These are phyloP conservation scores for Gorilla gorilla DNA, from an alignment of 2,113 vertebrate species.

Conservation along the genomic window DNA sequence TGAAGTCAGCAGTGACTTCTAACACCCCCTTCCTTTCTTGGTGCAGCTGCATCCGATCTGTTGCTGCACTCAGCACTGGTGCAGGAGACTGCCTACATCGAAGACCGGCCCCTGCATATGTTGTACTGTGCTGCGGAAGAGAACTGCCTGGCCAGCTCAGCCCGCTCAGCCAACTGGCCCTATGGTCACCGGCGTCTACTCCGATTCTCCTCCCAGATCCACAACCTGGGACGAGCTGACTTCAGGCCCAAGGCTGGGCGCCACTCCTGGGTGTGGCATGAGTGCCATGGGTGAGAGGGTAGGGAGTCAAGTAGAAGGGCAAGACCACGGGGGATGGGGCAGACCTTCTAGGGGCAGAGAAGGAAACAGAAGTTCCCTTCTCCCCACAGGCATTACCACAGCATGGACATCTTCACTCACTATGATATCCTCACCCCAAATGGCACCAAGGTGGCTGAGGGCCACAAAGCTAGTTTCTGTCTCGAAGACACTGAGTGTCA, in stretches of 20 bases:
- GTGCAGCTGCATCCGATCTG: slow-evolving; percentile 94
- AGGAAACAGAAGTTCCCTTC: not conserved
- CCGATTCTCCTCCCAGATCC: slow-evolving; percentile 98
- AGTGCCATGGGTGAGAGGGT: slow-evolving; percentile 93
- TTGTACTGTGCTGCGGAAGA: slow-evolving; percentile 97
- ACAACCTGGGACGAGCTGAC: slow-evolving; percentile 95
- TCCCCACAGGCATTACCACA: slow-evolving; percentile 95
- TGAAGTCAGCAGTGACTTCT: not conserved
- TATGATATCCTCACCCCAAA: slow-evolving; percentile 95
- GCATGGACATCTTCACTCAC: slow-evolving; percentile 99
- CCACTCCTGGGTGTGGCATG: slow-evolving; percentile 99
- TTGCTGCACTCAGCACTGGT: slow-evolving; percentile 93
- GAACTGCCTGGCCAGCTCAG: slow-evolving; percentile 93
- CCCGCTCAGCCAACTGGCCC: slow-evolving; percentile 95
- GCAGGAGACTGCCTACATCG: slow-evolving; percentile 96
- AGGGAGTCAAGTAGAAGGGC: not conserved
- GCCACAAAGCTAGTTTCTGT: slow-evolving; percentile 99
- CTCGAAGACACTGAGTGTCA: slow-evolving; percentile 96
- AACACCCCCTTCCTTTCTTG: not conserved
- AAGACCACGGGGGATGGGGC: not conserved
- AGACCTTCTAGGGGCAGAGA: not conserved
- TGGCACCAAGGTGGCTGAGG: slow-evolving; percentile 95
- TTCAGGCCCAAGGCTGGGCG: slow-evolving; percentile 97
- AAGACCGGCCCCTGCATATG: slow-evolving; percentile 98
- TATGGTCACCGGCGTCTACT: slow-evolving; percentile 97